Percentiles rank a stretch among this genome's conserved stretches.
Evolutionary conservation across 2,113 vertebrate species (phyloP).

Genomic region (Carassius carassius): DNA sequence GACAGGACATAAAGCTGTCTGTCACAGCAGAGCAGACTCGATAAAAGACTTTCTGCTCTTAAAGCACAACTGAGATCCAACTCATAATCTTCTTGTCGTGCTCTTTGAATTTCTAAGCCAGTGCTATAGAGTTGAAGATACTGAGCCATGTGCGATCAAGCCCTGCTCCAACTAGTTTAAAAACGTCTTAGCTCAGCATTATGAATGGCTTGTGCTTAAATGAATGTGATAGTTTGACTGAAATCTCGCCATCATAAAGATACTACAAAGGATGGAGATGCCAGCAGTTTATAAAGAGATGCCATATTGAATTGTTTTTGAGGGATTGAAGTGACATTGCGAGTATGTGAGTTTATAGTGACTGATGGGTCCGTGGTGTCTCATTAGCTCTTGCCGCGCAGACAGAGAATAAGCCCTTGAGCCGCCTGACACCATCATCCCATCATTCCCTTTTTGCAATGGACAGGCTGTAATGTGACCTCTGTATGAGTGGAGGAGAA

Average conservation of each 20-base stretch:
- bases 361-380: conserved; percentile 1
- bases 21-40: neutral
- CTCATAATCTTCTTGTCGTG: neutral
- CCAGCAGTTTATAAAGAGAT: neutral
- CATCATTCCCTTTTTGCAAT: conserved; percentile 20
- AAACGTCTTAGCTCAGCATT: neutral
- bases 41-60: neutral
- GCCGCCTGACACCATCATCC: conserved; percentile 3
- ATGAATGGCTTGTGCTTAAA: conserved; percentile 6
- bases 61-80: neutral
- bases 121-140: neutral
- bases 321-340: neutral
- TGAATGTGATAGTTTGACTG: neutral
- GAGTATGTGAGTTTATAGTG: neutral
- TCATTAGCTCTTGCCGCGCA: neutral
- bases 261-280: conserved; percentile 9
- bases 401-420: conserved; percentile 14
- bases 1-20: neutral
- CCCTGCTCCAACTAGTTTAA: neutral
- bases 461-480: conserved; percentile 12
- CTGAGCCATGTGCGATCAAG: neutral
- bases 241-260: neutral
- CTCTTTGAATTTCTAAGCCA: neutral
- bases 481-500: neutral
- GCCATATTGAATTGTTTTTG: neutral